Conservation (phyloP, 2,113 vertebrate species). For the Echinops telfairi region DNA sequence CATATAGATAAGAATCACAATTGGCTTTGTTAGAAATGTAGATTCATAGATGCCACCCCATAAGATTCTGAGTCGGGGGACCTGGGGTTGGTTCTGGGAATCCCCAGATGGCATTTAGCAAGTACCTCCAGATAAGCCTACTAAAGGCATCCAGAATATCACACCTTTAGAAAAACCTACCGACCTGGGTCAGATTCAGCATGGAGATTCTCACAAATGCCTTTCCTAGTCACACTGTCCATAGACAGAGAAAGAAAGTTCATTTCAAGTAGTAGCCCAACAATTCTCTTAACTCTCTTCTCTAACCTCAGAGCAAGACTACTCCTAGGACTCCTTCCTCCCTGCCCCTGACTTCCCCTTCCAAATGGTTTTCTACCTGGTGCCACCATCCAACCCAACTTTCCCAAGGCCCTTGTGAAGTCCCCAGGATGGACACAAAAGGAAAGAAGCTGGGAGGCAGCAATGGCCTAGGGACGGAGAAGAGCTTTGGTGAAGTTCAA, state of each 20-base stretch:
- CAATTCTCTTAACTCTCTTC: too few species aligned
- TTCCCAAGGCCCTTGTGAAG: neutral
- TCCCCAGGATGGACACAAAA: neutral
- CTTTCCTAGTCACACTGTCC: neutral
- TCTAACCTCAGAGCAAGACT: neutral
- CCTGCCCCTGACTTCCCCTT: neutral
- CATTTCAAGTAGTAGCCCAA: neutral
- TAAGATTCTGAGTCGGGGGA: neutral
- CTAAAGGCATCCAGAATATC: neutral
- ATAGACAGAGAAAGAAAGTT: neutral
- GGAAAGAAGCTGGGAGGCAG: neutral
- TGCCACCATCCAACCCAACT: neutral
- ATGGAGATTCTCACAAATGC: neutral
- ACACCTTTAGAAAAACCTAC: neutral
- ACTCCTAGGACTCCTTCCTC: neutral
- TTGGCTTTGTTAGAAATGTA: slow-evolving; percentile 38
- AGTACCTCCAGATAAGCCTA: neutral
- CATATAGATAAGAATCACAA: neutral
- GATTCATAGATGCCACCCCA: neutral
- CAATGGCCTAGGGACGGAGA: neutral
- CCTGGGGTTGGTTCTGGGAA: neutral
- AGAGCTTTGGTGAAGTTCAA: neutral
- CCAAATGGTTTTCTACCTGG: neutral
- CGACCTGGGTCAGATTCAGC: neutral
- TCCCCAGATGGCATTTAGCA: neutral